Evolutionary conservation across 2,797 vertebrate genomes (phyloP), one percentile per base, ranked within the genome.

Genomic region (Bothrops alternatus): DNA sequence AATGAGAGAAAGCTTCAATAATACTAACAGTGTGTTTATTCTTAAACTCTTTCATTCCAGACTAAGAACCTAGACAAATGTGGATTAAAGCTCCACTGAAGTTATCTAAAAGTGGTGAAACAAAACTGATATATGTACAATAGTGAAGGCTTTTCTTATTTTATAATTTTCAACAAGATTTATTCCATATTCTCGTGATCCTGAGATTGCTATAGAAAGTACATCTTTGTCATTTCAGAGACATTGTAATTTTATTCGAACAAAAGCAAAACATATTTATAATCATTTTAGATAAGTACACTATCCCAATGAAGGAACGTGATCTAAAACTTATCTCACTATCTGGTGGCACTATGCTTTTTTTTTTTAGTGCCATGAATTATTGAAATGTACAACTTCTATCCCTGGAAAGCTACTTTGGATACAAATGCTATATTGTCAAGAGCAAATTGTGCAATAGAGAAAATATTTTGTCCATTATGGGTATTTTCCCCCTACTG

Each of bases 301-400:
- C 86, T 95, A 55, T 93, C 85, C 20, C 89, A 94, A 0, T 14
- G 20, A n/a, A 90, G 42, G 93, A 94, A 90, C 82, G 92, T 95
- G 94, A 93, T 95, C 94, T 96, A 93, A 96, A 96, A 94, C 47
- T 28, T 58, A 90, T 73, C 87, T 94, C 85, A 87, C 50, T 73
- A 89, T 56, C 90, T 95, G 92, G 86, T 90, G 93, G 93, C 90
- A 94, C 95, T 0, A 90, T 32, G 12, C 20, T 78, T 82, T 8
- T 32, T 23, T 0, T 78, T 82, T 8, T 32, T 23, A 0, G 90
- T 42, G 12, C 20, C 87, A 95, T 96, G 95, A 96, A 96, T 97
- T 96, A 97, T 96, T 96, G 95, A 96, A 85, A 90, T 7, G 89
- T 95, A 95, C 93, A 95, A 94, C 92, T 94, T 96, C 85, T 95